Conservation (phyloP, 1,140 invertebrate genomes). For the Metopolophium dirhodum region DNA sequence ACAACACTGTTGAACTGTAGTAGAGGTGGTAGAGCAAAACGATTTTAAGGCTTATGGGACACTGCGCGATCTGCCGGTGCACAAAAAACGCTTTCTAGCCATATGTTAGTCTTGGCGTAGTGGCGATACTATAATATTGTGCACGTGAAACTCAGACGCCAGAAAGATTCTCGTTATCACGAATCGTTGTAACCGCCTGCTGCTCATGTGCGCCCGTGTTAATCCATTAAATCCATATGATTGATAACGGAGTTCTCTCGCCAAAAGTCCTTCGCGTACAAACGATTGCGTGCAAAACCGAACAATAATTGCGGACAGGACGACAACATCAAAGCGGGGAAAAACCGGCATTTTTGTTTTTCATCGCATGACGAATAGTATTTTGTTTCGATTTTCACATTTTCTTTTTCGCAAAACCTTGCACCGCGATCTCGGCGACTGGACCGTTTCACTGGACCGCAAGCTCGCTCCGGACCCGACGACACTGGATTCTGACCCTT, state of each 20-base stretch:
- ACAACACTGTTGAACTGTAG: not conserved
- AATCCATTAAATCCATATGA: not conserved
- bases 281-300: not conserved
- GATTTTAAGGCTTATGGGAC: not conserved
- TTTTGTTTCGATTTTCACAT: not conserved
- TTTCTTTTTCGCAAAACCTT: not conserved
- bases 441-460: not conserved
- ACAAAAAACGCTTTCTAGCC: not conserved
- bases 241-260: not conserved
- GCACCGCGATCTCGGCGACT: not conserved
- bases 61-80: not conserved
- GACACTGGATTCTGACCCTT: not conserved
- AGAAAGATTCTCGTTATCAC: not conserved
- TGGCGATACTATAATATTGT: not conserved
- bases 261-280: not conserved
- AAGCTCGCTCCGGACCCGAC: not conserved
- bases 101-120: not conserved
- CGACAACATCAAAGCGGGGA: not conserved
- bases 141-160: not conserved
- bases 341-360: not conserved
- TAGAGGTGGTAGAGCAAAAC: not conserved
- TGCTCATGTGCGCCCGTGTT: not conserved
- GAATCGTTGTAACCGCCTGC: not conserved
- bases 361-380: not conserved
- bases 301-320: not conserved